Percentiles rank a stretch among this genome's conserved stretches.
These are phyloP conservation scores for Ceyx cyanopectus DNA, from an alignment of 2,113 vertebrate genomes.

Conservation along the genomic window DNA sequence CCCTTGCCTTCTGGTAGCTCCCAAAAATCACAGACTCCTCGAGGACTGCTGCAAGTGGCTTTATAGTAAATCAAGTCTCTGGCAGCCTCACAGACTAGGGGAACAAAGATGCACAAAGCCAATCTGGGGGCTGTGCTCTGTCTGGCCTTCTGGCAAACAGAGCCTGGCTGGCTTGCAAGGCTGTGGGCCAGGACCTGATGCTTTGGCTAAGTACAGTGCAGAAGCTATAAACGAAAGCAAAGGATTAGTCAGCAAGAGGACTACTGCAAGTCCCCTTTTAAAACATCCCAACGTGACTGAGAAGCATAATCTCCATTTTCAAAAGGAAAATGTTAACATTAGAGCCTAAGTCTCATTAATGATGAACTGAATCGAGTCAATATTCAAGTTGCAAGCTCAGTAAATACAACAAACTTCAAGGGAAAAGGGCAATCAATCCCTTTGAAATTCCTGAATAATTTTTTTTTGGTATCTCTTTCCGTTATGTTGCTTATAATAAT, in stretches of 20 bases:
- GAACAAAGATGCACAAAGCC: not conserved
- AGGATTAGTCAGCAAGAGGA: slow-evolving; percentile 10
- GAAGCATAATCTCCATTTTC: not conserved
- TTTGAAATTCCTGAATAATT: not conserved
- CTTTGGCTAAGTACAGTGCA: not conserved
- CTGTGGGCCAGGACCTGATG: not conserved
- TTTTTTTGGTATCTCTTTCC: not conserved
- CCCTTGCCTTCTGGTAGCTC: not conserved
- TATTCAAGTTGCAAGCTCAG: not conserved
- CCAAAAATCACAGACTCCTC: not conserved
- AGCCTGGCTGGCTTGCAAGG: not conserved
- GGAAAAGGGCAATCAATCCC: not conserved
- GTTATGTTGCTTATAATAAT: not conserved
- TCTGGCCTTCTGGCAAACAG: not conserved
- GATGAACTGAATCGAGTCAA: not conserved
- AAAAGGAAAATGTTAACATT: not conserved
- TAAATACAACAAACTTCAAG: not conserved
- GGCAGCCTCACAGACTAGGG: not conserved
- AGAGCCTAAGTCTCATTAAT: not conserved
- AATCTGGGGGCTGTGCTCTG: not conserved
- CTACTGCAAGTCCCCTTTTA: not conserved
- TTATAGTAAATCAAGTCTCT: not conserved
- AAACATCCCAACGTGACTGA: not conserved
- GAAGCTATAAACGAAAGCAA: not conserved
- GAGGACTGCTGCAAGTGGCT: not conserved